Percentiles rank a stretch among this genome's conserved stretches.
Conservation (phyloP, 2,113 vertebrate genomes). For the Tonatia bakeri region DNA sequence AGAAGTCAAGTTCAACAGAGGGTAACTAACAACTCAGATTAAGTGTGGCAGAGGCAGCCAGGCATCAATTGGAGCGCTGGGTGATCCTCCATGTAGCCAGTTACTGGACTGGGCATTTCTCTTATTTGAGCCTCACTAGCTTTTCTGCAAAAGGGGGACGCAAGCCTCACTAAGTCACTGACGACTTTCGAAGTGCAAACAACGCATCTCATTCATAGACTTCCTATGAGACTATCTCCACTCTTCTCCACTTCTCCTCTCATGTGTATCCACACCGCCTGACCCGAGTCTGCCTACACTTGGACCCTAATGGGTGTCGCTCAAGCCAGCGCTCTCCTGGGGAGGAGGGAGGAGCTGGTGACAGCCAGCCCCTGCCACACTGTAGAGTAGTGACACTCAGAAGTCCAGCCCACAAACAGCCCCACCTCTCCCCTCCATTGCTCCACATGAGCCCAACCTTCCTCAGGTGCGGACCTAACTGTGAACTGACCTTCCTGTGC, state of each 20-base stretch:
- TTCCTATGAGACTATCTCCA: background rate
- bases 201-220: background rate
- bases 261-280: constrained; percentile 52
- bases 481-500: background rate
- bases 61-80: background rate
- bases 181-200: background rate
- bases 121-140: background rate
- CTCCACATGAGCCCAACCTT: background rate
- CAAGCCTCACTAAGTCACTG: background rate
- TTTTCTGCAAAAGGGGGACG: background rate
- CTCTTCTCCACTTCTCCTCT: background rate
- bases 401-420: background rate
- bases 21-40: background rate
- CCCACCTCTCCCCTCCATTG: background rate
- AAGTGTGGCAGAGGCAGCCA: background rate
- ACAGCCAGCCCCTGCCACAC: background rate
- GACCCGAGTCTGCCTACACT: background rate
- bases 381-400: background rate
- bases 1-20: background rate
- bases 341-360: background rate
- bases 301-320: background rate
- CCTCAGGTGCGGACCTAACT: too few relatives aligned
- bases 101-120: background rate
- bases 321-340: constrained; percentile 1
- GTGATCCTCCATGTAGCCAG: too few relatives aligned